Percentiles rank a stretch among this genome's conserved stretches.
Conservation (phyloP, 2,888 invertebrate genomes). For the Archips xylosteana region DNA sequence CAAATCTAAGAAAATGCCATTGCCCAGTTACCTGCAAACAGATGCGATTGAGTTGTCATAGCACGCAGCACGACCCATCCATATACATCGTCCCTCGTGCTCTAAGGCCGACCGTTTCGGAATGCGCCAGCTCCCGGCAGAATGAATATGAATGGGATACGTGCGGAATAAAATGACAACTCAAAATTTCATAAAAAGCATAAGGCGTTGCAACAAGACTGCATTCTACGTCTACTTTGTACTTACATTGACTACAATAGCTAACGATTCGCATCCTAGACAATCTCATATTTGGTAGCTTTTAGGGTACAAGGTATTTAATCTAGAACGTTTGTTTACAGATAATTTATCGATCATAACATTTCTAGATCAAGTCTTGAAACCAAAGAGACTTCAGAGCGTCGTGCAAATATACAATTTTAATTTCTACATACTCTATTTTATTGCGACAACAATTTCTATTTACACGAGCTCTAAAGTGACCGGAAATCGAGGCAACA, state of each 20-base stretch:
- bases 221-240: conserved; percentile 77
- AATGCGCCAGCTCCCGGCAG: conserved; percentile 82
- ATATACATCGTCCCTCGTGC: conserved; percentile 71
- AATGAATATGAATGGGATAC: conserved; percentile 87
- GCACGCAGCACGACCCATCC: conserved; percentile 82
- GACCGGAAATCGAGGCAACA: conserved; percentile 64
- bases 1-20: conserved; percentile 21
- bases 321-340: conserved; percentile 43
- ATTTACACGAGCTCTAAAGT: conserved; percentile 54
- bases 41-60: conserved; percentile 70
- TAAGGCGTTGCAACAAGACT: conserved; percentile 78
- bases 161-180: conserved; percentile 86
- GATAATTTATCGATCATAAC: conserved; percentile 1
- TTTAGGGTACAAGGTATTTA: conserved; percentile 57
- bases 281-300: conserved; percentile 56
- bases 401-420: conserved; percentile 53
- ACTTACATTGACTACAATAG: conserved; percentile 72
- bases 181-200: conserved; percentile 79
- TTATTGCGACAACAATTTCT: conserved; percentile 33
- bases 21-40: conserved; percentile 71
- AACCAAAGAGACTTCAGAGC: conserved; percentile 46
- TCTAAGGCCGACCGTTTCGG: conserved; percentile 64
- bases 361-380: conserved; percentile 46
- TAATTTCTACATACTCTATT: conserved; percentile 1
- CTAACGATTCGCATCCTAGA: conserved; percentile 52